phyloP scores from a whole-genome alignment of 2,113 vertebrate species.

The Theristicus caerulescens region DNA sequence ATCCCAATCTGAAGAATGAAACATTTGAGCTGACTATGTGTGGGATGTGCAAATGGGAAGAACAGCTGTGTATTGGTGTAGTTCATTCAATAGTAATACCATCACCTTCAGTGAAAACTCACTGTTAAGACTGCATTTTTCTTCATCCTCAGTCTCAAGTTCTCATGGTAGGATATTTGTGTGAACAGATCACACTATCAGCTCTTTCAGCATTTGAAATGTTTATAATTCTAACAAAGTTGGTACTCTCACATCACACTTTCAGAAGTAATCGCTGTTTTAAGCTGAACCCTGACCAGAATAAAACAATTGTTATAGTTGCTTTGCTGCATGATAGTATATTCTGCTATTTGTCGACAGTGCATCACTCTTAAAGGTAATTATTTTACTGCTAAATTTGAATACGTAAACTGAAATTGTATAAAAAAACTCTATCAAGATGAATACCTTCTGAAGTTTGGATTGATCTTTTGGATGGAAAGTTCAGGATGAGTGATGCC shows the following conservation, averaged over 20 bases:
- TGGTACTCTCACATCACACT: conserved; percentile 24
- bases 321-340: neutral
- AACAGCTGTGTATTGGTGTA: neutral
- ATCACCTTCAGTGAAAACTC: conserved; percentile 13
- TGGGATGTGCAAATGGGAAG: neutral
- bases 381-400: conserved; percentile 14
- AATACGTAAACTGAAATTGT: neutral
- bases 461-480: neutral
- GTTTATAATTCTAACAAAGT: conserved; percentile 1
- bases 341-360: neutral
- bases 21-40: neutral
- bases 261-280: conserved; percentile 53
- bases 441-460: conserved; percentile 14
- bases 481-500: neutral
- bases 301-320: conserved; percentile 37
- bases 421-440: neutral
- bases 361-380: neutral
- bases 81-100: neutral
- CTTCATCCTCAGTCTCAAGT: neutral
- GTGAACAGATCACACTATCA: neutral
- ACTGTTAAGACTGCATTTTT: conserved; percentile 6
- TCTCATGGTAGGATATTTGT: conserved; percentile 5
- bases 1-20: neutral
- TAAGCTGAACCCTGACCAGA: conserved; percentile 44
- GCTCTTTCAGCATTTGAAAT: neutral